Conservation (phyloP, 2,888 invertebrate species). For the Scaptomyza parva region DNA sequence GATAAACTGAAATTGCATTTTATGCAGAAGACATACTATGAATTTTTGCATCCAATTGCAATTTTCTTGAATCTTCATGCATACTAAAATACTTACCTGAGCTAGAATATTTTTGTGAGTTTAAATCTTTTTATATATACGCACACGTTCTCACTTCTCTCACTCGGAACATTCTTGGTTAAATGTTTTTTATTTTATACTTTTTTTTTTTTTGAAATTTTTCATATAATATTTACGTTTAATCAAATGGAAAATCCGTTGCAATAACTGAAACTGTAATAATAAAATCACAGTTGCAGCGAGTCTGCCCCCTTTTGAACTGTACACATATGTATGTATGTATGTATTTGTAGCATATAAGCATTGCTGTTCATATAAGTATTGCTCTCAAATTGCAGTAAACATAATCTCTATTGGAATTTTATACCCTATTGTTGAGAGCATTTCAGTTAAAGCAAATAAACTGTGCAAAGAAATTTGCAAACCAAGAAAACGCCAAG, state of each 20-base stretch:
- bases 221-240: conserved; percentile 79
- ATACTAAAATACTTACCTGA: neutral
- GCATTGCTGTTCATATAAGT: conserved; percentile 9
- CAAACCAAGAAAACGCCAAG: neutral
- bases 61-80: conserved; percentile 7
- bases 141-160: neutral
- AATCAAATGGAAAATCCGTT: conserved; percentile 83
- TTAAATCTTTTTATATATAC: neutral
- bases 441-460: neutral
- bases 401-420: conserved; percentile 42
- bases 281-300: conserved; percentile 45
- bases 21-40: conserved; percentile 2
- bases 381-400: conserved; percentile 29
- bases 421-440: conserved; percentile 7
- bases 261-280: conserved; percentile 70
- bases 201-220: neutral
- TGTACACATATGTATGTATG: conserved; percentile 9
- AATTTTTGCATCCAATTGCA: neutral
- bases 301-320: conserved; percentile 28
- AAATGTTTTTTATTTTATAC: neutral
- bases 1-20: conserved; percentile 9
- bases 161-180: conserved; percentile 10
- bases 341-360: conserved; percentile 6
- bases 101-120: neutral
- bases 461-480: too few relatives aligned